These are phyloP conservation scores for Meleagris gallopavo DNA, from an alignment of 2,113 vertebrate species.

Conservation along the genomic window DNA sequence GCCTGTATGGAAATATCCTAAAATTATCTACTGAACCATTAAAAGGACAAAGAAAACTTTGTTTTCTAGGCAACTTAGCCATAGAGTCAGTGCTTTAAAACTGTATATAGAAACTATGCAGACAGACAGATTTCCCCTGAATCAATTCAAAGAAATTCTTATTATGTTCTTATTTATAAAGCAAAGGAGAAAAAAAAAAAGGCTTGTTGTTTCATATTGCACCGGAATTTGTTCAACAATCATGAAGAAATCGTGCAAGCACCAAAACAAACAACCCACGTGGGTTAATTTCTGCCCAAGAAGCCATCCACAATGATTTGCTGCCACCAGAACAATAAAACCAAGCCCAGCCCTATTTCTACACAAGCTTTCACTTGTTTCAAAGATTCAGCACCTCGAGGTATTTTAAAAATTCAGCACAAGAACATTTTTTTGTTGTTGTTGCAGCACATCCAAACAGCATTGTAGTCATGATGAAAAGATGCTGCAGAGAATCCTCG, in stretches of 20 bases:
- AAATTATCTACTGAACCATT: background rate
- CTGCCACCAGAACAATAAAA: background rate
- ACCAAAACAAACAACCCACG: background rate
- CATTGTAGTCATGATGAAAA: background rate
- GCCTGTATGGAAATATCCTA: background rate
- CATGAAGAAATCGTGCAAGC: background rate
- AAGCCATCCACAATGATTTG: background rate
- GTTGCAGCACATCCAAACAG: background rate
- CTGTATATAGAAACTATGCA: background rate
- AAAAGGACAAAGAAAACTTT: background rate
- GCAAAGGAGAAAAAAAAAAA: background rate
- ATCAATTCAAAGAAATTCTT: background rate
- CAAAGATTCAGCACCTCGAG: background rate
- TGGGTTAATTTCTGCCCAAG: background rate
- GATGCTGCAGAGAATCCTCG: background rate
- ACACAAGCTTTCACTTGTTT: background rate
- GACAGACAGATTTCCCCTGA: background rate
- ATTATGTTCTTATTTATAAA: background rate
- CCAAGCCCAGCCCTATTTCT: background rate
- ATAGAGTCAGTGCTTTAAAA: background rate
- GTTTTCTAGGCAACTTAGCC: background rate
- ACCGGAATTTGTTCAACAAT: background rate
- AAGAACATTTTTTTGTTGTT: background rate
- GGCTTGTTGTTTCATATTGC: background rate
- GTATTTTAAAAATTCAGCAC: slow-evolving; percentile 7